These are phyloP conservation scores for Hyposoter didymator DNA, from an alignment of 2,888 invertebrate species.

Conservation along the genomic window DNA sequence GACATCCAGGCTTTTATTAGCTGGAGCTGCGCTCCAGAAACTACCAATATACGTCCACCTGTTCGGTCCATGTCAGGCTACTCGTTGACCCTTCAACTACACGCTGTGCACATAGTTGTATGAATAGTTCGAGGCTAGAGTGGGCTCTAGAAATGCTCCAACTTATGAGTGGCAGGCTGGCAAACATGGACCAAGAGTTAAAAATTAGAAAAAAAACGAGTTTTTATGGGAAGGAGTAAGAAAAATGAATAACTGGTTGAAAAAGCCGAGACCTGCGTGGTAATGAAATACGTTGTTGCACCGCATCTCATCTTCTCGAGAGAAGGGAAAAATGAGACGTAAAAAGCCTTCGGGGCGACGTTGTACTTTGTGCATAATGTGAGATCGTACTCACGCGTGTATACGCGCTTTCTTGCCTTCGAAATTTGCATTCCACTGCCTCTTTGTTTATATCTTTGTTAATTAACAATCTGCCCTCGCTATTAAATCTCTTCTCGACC, in stretches of 20 bases:
- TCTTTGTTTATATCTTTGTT: background rate
- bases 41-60: constrained; percentile 44
- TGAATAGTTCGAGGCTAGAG: constrained; percentile 50
- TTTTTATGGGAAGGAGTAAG: background rate
- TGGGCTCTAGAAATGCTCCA: constrained; percentile 41
- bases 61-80: constrained; percentile 38
- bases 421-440: background rate
- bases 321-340: constrained; percentile 38
- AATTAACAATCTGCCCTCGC: background rate
- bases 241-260: constrained; percentile 40
- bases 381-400: background rate
- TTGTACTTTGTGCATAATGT: constrained; percentile 36
- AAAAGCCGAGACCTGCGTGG: constrained; percentile 47
- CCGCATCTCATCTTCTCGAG: constrained; percentile 41
- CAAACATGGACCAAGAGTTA: constrained; percentile 34
- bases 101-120: constrained; percentile 53
- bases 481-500: background rate
- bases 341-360: constrained; percentile 21
- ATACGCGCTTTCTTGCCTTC: background rate
- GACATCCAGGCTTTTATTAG: constrained; percentile 45
- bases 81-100: constrained; percentile 66
- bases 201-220: constrained; percentile 53
- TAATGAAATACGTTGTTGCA: constrained; percentile 50
- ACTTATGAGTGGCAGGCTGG: constrained; percentile 29
- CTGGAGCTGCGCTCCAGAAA: constrained; percentile 23